A percentile compares a stretch with the other conserved stretches of the same genome.
These are phyloP conservation scores for Phyllostomus hastatus DNA, from an alignment of 2,113 vertebrate genomes.

Conservation along the genomic window DNA sequence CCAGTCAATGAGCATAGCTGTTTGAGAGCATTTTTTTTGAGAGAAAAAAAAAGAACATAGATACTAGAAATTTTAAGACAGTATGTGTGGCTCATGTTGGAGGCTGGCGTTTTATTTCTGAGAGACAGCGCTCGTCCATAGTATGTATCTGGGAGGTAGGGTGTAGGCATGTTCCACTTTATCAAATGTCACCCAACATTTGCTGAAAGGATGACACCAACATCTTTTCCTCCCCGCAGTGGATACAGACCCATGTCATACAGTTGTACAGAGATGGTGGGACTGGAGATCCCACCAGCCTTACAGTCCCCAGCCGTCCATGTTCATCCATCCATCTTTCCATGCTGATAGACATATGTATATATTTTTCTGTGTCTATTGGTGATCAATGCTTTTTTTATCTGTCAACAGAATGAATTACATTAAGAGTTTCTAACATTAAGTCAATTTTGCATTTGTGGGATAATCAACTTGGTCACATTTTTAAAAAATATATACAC, in stretches of 20 bases:
- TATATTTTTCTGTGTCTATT: neutral
- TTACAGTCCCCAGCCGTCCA: neutral
- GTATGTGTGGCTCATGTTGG: neutral
- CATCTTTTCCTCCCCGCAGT: neutral
- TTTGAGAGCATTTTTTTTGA: neutral
- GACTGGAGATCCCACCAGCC: neutral
- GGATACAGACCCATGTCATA: neutral
- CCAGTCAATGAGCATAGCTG: fast-evolving
- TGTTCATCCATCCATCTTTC: neutral
- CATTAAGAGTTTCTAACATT: neutral
- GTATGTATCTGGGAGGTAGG: neutral
- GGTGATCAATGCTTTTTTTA: neutral
- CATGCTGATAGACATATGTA: neutral
- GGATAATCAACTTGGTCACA: neutral
- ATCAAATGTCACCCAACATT: neutral
- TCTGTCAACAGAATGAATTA: neutral
- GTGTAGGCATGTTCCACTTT: neutral
- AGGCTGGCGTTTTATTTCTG: neutral
- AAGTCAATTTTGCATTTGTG: neutral
- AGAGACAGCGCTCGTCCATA: neutral
- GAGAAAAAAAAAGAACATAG: neutral
- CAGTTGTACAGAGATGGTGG: neutral
- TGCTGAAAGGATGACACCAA: neutral
- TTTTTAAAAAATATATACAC: neutral
- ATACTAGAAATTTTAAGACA: neutral